Evolutionary conservation across 2,888 invertebrate genomes (phyloP).

Genomic region (Pilophorus perplexus): DNA sequence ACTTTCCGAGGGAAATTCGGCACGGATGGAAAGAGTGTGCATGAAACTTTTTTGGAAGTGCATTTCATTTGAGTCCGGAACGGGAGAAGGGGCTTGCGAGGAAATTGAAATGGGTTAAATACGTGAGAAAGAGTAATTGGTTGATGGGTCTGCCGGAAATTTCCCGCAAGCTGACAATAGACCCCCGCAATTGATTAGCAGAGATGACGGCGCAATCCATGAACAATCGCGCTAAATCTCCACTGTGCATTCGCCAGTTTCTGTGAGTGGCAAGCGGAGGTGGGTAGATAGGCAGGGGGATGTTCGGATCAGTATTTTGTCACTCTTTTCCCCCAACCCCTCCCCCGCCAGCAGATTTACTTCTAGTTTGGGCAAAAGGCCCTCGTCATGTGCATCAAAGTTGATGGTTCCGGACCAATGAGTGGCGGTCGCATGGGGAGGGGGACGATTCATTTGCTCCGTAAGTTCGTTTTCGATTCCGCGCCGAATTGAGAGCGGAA

Average conservation of each 20-base stretch:
- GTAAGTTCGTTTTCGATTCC: too few species aligned
- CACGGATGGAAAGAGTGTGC: too few species aligned
- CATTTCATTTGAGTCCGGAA: too few species aligned
- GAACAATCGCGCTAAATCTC: conserved; percentile 38
- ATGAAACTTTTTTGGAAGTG: too few species aligned
- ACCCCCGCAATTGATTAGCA: conserved; percentile 36
- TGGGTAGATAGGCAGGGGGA: not conserved
- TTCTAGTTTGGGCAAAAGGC: conserved; percentile 11
- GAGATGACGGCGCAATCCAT: conserved; percentile 38
- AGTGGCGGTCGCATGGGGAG: too few species aligned
- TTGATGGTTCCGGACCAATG: too few species aligned
- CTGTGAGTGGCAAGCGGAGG: not conserved
- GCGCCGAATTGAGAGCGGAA: too few species aligned
- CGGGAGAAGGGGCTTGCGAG: conserved; percentile 11
- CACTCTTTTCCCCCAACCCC: conserved; percentile 20
- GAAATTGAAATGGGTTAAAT: conserved; percentile 38
- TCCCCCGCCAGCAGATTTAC: conserved; percentile 6
- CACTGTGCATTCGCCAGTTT: conserved; percentile 27
- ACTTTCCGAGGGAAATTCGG: too few species aligned
- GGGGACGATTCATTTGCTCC: too few species aligned
- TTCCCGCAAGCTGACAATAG: conserved; percentile 36
- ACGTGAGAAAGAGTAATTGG: conserved; percentile 38
- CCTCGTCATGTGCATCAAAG: too few species aligned
- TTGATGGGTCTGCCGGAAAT: conserved; percentile 38
- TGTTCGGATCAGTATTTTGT: conserved; percentile 22